Base-by-base conservation (phyloP, 2,888 invertebrate species). In the Drosophila cracens region DNA sequence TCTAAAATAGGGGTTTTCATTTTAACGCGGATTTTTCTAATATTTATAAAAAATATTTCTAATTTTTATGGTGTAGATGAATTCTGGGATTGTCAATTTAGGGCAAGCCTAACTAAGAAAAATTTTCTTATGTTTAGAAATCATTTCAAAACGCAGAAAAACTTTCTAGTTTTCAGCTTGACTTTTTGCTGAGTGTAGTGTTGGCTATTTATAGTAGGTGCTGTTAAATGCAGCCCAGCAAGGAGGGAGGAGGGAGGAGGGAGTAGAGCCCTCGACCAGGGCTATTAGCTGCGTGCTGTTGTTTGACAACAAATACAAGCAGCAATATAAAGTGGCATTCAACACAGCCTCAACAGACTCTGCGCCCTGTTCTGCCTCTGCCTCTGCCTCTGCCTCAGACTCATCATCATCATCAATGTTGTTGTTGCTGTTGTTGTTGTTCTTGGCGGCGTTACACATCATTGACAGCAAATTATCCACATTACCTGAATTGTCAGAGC, bases 381-480 rank as follows among this genome's bases (percentile, higher is more conserved):
- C 31, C 33, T 31, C 38, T 33, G 16, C 46, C 67, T 43, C 43
- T n/a, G 21, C 21, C 31, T 38, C 61, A 49, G 67, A 43, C 33
- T 64, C 57, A 61, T 75, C 52, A 58, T 75, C 52, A 58, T 62
- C 67, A 56, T 40, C 48, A 36, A 21, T 46, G 38, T 31, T 65
- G 49, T 53, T 48, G 63, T 33, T 66, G 76, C 38, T 36, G 59
- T 11, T 63, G 74, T 18, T 38, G 71, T 18, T 34, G 75, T 38
- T 59, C 83, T 36, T 54, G 74, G 70, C 74, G 79, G 75, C 92
- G 92, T 90, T 90, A 91, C 92, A 91, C 93, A 87, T 89, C 92
- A 90, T 90, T 91, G 91, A 89, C 91, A 91, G 92, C 91, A 91
- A 92, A 92, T 93, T 92, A 92, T 91, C 93, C 92, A 91, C 91